Evolutionary conservation across 2,797 vertebrate genomes (phyloP).

Genomic region (Lacerta viridis): DNA sequence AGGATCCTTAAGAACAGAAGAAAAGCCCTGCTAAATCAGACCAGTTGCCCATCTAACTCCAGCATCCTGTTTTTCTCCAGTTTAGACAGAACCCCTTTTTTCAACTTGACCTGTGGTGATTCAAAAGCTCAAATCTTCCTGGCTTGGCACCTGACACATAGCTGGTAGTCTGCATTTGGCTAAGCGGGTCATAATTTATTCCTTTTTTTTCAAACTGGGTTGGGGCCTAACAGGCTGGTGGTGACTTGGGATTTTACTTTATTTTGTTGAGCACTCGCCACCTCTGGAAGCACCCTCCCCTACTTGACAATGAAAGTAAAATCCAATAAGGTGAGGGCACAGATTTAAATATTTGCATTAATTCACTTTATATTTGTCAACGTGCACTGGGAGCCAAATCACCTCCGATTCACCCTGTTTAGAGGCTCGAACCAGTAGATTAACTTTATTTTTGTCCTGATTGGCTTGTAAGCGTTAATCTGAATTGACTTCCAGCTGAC

Average conservation of each 20-base stretch:
- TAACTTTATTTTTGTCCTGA: not conserved
- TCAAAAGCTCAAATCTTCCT: not conserved
- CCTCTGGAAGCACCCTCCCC: not conserved
- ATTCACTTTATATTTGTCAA: not conserved
- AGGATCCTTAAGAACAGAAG: too few species aligned
- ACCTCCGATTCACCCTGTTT: not conserved
- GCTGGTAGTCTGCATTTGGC: not conserved
- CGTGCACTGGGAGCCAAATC: not conserved
- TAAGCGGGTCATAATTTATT: not conserved
- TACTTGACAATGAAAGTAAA: not conserved
- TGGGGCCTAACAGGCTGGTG: too few species aligned
- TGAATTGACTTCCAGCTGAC: slow-evolving; percentile 2
- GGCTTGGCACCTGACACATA: not conserved
- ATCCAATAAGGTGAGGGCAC: not conserved
- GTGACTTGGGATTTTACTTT: not conserved
- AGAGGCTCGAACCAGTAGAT: not conserved
- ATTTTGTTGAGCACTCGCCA: not conserved
- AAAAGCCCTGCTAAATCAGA: too few species aligned
- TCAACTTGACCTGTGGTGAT: not conserved
- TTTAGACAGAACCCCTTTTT: not conserved
- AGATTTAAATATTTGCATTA: slow-evolving; percentile 24
- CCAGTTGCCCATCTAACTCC: too few species aligned
- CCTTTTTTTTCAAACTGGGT: too few species aligned
- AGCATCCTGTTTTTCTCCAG: too few species aligned
- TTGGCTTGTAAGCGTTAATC: not conserved